A percentile compares a stretch with the other conserved stretches of the same genome.
Conservation (phyloP, 1,140 invertebrate genomes). For the Gerris buenoi region DNA sequence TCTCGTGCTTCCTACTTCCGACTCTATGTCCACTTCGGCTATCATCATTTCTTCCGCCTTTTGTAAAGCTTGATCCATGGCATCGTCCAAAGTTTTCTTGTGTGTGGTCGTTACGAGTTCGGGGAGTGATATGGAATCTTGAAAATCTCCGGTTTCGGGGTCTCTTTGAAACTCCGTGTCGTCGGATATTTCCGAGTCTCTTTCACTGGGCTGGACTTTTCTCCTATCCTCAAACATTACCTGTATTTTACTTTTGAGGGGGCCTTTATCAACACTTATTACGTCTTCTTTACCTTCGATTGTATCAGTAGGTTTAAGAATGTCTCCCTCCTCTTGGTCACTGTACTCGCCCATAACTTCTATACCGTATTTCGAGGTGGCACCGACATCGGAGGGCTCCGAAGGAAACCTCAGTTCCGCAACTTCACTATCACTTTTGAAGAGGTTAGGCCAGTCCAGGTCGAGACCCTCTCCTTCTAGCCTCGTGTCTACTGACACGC, state of each 20-base stretch:
- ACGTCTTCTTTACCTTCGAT: background rate
- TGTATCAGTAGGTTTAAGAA: background rate
- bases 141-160: too few species aligned
- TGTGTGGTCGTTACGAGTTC: background rate
- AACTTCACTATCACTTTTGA: conserved; percentile 2
- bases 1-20: background rate
- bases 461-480: background rate
- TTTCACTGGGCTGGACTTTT: too few species aligned
- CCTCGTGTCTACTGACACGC: background rate
- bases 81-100: background rate
- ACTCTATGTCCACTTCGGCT: background rate
- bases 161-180: too few species aligned
- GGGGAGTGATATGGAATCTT: too few species aligned
- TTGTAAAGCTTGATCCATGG: background rate
- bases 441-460: background rate
- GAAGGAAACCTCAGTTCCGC: background rate
- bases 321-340: background rate
- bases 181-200: too few species aligned
- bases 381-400: background rate
- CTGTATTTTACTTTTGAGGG: too few species aligned
- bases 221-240: too few species aligned
- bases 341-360: too few species aligned
- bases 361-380: conserved; percentile 4
- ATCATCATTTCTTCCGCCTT: background rate
- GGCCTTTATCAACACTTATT: too few species aligned